These are phyloP conservation scores for Agriopis marginaria DNA, from an alignment of 2,888 invertebrate genomes.

Conservation along the genomic window DNA sequence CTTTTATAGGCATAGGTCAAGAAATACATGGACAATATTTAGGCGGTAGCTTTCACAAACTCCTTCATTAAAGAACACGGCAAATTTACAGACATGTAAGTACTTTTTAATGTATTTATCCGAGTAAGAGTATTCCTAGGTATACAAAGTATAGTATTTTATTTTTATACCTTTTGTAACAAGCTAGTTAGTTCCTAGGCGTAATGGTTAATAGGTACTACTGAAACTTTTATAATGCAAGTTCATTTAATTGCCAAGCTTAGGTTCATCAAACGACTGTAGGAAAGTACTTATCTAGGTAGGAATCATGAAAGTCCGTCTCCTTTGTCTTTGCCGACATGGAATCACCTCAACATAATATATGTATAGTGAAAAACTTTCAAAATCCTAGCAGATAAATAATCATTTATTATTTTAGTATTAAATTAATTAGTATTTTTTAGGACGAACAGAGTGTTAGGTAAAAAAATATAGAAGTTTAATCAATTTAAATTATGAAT, in stretches of 20 bases:
- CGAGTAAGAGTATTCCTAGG: too few species aligned
- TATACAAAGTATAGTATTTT: too few species aligned
- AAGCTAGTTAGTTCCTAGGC: background rate
- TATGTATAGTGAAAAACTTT: background rate
- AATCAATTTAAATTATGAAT: too few species aligned
- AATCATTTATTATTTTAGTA: too few species aligned
- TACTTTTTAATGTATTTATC: background rate
- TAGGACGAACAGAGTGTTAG: too few species aligned
- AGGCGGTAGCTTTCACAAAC: background rate
- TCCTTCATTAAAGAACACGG: conserved; percentile 4
- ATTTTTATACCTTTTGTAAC: background rate
- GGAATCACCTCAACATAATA: too few species aligned
- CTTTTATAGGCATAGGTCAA: background rate
- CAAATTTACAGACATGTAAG: conserved; percentile 18
- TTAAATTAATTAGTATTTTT: too few species aligned
- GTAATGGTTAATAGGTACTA: background rate
- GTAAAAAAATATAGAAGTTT: too few species aligned
- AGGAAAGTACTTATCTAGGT: background rate
- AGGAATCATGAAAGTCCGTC: conserved; percentile 18
- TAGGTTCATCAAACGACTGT: conserved; percentile 15
- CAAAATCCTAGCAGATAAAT: background rate
- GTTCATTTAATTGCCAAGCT: conserved; percentile 36
- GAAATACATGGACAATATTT: background rate
- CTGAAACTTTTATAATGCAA: conserved; percentile 27
- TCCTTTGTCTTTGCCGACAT: conserved; percentile 11